Evolutionary conservation across 53 echinoderm and acorn worm genomes (phyloP).

Genomic region (Astropecten irregularis): DNA sequence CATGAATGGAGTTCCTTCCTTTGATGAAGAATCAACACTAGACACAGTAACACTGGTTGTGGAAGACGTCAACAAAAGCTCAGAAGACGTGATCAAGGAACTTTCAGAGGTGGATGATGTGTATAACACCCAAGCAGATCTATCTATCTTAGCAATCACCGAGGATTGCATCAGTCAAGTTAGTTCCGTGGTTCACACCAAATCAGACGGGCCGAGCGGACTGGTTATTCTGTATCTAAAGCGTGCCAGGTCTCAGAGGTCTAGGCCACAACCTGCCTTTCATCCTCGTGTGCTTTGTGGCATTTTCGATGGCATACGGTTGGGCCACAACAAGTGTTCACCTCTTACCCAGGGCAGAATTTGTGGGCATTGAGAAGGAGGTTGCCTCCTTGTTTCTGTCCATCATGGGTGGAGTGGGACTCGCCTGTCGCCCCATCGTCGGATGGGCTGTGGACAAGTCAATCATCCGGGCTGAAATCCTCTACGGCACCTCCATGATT

Average conservation of each 20-base stretch:
- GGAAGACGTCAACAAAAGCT: background rate
- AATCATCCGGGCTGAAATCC: background rate
- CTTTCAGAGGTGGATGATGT: background rate
- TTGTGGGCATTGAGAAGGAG: slow-evolving; percentile 1
- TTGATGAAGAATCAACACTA: background rate
- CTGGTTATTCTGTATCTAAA: background rate
- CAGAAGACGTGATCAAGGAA: too few relatives aligned
- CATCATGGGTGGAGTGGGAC: background rate
- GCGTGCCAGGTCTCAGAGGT: background rate
- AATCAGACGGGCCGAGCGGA: background rate
- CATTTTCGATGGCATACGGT: background rate
- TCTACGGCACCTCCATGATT: background rate
- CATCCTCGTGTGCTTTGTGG: background rate
- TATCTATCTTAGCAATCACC: background rate
- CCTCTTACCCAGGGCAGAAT: slow-evolving; percentile 2
- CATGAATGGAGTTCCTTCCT: background rate
- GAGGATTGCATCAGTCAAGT: background rate
- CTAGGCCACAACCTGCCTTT: background rate
- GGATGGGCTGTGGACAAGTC: background rate
- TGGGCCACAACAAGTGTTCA: background rate
- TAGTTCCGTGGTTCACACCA: background rate
- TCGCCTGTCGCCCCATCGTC: background rate
- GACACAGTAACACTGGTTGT: background rate
- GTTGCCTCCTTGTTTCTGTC: slow-evolving; percentile 1
- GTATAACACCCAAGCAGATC: background rate